Evolutionary conservation across 2,113 vertebrate species (phyloP), one percentile per base, ranked within the genome.

Genomic region (Brienomyrus brachyistius): DNA sequence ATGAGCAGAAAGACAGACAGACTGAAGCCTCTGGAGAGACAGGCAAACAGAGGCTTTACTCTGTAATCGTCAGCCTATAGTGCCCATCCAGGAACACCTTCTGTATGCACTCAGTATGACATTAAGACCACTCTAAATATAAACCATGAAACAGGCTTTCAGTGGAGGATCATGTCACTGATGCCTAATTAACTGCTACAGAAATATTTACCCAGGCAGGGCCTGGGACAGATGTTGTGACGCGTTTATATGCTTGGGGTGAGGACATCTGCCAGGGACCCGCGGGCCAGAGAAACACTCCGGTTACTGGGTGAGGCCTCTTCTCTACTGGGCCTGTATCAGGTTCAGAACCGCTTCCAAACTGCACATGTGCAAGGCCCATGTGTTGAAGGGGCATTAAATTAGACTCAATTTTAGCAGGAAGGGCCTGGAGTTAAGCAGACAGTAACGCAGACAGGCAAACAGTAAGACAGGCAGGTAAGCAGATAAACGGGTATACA

Each of bases 131-230:
- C 54, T 85, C 89, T 83, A 89, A 85, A 84, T 84, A 89, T 89
- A 85, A 83, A 83, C 54, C 54, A 48, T 80, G 89, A 51, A 87
- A 40, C 77, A 70, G 82, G 66, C 43, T 87, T 90, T 91, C 90
- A 89, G 85, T 90, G 89, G 90, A 91, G 93, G 94, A 92, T 90
- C 92, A 91, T 94, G 94, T 95, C 93, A 92, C 91, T 92, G 93
- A 90, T 92, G 90, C 89, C 93, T 95, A 94, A 96, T 95, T 95
- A 96, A 95, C 95, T 94, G 95, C 93, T 93, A 94, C 94, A 94
- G 95, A 96, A 95, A 96, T 95, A 96, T 95, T 95, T 94, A 95
- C 93, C 94, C 94, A 94, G 94, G 93, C 92, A 90, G 93, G 92
- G 88, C 90, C 92, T 92, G 66, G 74, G 91, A 92, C 90, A 92